Evolutionary conservation across 2,888 invertebrate species (phyloP), one percentile per base, ranked within the genome.

Genomic region (Thyatira batis): DNA sequence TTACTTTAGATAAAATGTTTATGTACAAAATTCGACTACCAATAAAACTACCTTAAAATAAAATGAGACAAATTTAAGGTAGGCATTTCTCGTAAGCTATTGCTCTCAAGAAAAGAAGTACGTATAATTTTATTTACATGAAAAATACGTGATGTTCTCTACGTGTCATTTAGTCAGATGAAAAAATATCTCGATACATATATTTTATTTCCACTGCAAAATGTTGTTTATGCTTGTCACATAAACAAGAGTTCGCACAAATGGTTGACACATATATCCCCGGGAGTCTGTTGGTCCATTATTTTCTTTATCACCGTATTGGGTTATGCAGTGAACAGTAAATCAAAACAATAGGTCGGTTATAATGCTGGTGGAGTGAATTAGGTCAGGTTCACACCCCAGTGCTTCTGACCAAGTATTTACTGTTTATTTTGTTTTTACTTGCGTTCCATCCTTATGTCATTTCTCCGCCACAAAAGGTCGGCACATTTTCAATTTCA

Each of bases 381-480:
- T 62, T 55, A 52, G 63, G 63, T 58, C 67, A 60, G 53, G 59
- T 63, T 66, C 54, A 55, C 66, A 50, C 54, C 45, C 53, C 66
- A 61, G 44, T 57, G 57, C 45, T 44, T 49, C 46, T 43, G 50
- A 39, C 27, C 49, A 20, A 13, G 48, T 48, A 17, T 48, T 27
- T 6, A 23, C 25, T 25, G 48, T 48, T 21, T 13, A 48, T 48
- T n/a, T 10, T 48, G 48, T 48, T 25, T 48, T 6, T 13, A 27
- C 25, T 21, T 25, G 25, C 27, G 28, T 17, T 3, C n/a, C n/a
- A n/a, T n/a, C n/a, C n/a, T 8, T 17, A 33, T 33, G 11, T 10
- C 1, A 30, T 30, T 30, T 30, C 1, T 30, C n/a, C n/a, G n/a
- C 3, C 11, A 11, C 13, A 13, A 33, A 5, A 33, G 33, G 3